Conservation (phyloP, 2,888 invertebrate species). For the Hyposoter dolosus region DNA sequence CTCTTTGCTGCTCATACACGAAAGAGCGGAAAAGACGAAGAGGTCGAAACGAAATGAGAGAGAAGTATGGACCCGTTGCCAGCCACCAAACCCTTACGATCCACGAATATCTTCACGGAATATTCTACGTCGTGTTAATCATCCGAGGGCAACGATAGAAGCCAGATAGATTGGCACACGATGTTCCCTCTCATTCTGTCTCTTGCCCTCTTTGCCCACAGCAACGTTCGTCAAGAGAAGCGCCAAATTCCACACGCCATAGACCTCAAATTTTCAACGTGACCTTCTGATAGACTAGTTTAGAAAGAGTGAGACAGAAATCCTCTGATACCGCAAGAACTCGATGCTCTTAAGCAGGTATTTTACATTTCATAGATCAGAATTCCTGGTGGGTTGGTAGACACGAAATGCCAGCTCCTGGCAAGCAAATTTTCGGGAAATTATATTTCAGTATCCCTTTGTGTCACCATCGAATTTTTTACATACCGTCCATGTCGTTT, state of each 20-base stretch:
- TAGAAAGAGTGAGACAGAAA: slow-evolving; percentile 28
- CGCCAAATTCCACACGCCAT: slow-evolving; percentile 65
- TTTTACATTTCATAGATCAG: slow-evolving; percentile 27
- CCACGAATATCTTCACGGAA: slow-evolving; percentile 76
- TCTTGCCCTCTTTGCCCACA: slow-evolving; percentile 24
- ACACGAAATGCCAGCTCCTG: not conserved
- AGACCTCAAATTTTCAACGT: slow-evolving; percentile 68
- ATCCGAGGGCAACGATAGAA: slow-evolving; percentile 68
- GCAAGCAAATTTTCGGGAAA: not conserved
- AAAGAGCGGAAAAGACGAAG: slow-evolving; percentile 34
- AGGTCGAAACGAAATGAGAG: slow-evolving; percentile 35
- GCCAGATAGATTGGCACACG: slow-evolving; percentile 67
- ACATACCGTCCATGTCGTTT: not conserved
- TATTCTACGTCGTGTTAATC: slow-evolving; percentile 78
- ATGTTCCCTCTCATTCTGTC: slow-evolving; percentile 36
- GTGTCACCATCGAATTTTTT: not conserved
- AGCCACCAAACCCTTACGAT: slow-evolving; percentile 65
- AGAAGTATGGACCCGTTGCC: slow-evolving; percentile 56
- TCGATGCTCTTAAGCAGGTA: slow-evolving; percentile 54
- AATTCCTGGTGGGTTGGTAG: slow-evolving; percentile 5
- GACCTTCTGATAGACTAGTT: slow-evolving; percentile 58
- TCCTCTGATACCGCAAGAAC: slow-evolving; percentile 59
- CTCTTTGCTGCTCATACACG: slow-evolving; percentile 6
- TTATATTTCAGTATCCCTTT: not conserved
- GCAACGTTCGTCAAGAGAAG: slow-evolving; percentile 37